Conservation (phyloP, 2,888 invertebrate species). For the Cryptocephalus primarius region DNA sequence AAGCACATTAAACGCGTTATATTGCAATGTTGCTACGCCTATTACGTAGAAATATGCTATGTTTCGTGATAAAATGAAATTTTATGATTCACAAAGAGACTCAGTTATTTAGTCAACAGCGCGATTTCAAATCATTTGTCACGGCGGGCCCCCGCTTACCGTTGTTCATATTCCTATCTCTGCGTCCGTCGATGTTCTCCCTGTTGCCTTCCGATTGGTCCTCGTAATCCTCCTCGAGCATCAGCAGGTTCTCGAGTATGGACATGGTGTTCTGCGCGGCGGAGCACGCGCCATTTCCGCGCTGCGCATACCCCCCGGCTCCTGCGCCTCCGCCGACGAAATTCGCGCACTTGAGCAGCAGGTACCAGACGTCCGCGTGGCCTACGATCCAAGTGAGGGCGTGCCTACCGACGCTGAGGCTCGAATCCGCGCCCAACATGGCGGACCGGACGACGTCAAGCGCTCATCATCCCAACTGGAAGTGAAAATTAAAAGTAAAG, state of each 20-base stretch:
- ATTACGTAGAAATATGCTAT: too few relatives aligned
- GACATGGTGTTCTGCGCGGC: conserved; percentile 34
- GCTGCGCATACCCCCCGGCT: conserved; percentile 20
- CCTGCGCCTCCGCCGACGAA: conserved; percentile 37
- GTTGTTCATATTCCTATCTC: too few relatives aligned
- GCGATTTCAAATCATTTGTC: too few relatives aligned
- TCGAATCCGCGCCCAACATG: conserved; percentile 30
- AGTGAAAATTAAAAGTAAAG: too few relatives aligned
- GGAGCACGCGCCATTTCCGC: conserved; percentile 20
- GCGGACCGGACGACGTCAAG: conserved; percentile 1
- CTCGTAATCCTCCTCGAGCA: conserved; percentile 36
- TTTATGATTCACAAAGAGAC: too few relatives aligned
- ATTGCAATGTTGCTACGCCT: too few relatives aligned
- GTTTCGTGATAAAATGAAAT: too few relatives aligned
- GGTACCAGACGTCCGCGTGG: conserved; percentile 48
- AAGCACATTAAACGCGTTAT: too few relatives aligned
- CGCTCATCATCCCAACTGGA: neutral
- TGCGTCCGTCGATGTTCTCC: conserved; percentile 3
- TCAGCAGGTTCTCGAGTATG: conserved; percentile 58
- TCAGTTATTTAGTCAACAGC: too few relatives aligned
- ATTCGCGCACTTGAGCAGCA: conserved; percentile 52
- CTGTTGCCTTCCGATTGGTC: conserved; percentile 13
- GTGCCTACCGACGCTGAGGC: conserved; percentile 28
- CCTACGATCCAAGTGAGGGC: conserved; percentile 50
- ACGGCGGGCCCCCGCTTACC: too few relatives aligned